A percentile compares a stretch with the other conserved stretches of the same genome.
These are phyloP conservation scores for Eurytemora carolleeae DNA, from an alignment of 1,140 invertebrate genomes.

Conservation along the genomic window DNA sequence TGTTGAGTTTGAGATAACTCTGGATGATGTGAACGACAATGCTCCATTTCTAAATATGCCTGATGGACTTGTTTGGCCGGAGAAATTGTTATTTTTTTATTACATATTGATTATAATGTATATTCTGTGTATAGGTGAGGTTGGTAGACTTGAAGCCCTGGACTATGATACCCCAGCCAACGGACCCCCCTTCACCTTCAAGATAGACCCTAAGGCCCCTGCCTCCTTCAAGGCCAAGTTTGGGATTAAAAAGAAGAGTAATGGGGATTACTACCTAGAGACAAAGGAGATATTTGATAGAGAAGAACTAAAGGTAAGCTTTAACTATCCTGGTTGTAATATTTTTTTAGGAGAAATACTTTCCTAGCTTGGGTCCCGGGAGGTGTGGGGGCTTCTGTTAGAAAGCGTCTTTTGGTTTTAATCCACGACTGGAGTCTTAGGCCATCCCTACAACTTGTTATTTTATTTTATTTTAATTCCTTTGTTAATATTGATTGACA, in stretches of 20 bases:
- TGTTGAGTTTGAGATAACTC: conserved; percentile 46
- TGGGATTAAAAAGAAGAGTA: conserved; percentile 27
- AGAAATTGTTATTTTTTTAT: conserved; percentile 28
- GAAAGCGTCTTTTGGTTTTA: too few species aligned
- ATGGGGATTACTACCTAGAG: not conserved
- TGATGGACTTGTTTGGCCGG: conserved; percentile 45
- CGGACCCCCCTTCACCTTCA: conserved; percentile 55
- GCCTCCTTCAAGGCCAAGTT: conserved; percentile 48
- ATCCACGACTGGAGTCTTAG: too few species aligned
- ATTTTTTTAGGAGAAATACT: too few species aligned
- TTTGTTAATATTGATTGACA: too few species aligned
- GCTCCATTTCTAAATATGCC: conserved; percentile 57
- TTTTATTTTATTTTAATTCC: not conserved
- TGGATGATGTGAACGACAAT: conserved; percentile 74
- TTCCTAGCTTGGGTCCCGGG: too few species aligned
- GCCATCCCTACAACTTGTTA: not conserved
- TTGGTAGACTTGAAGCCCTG: conserved; percentile 23
- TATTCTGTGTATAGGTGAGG: conserved; percentile 4
- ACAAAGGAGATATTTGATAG: conserved; percentile 12
- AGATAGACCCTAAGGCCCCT: conserved; percentile 41
- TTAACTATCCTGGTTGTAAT: not conserved
- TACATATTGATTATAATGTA: not conserved
- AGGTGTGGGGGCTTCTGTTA: too few species aligned
- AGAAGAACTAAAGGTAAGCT: conserved; percentile 8
- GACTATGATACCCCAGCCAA: conserved; percentile 46